Conservation (phyloP, 1,140 invertebrate species). For the Drosophila ficusphila region DNA sequence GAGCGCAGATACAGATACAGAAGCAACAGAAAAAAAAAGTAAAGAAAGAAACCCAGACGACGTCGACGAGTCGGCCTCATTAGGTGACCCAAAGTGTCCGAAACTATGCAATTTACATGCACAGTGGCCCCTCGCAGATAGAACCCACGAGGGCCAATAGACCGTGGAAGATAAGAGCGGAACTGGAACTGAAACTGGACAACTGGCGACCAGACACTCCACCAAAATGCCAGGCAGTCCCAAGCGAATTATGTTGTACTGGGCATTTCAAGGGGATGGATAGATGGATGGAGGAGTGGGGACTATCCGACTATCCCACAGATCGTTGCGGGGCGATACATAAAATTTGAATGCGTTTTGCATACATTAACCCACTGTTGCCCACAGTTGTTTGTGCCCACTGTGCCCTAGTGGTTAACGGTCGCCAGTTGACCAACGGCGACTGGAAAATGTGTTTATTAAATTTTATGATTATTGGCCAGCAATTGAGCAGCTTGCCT, state of each 20-base stretch:
- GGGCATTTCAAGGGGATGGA: slow-evolving; percentile 1
- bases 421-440: slow-evolving; percentile 51
- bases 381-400: slow-evolving; percentile 15
- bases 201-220: background rate
- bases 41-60: background rate
- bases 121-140: slow-evolving; percentile 60
- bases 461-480: slow-evolving; percentile 82
- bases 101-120: slow-evolving; percentile 81
- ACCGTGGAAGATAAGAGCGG: slow-evolving; percentile 69
- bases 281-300: background rate
- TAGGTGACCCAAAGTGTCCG: slow-evolving; percentile 78
- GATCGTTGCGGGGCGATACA: slow-evolving; percentile 76
- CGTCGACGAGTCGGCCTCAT: slow-evolving; percentile 62
- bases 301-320: slow-evolving; percentile 14
- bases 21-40: no score
- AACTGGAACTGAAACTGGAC: slow-evolving; percentile 15
- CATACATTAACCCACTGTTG: slow-evolving; percentile 81
- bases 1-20: slow-evolving; percentile 30
- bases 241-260: slow-evolving; percentile 75
- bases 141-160: slow-evolving; percentile 70
- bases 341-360: slow-evolving; percentile 83
- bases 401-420: slow-evolving; percentile 43
- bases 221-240: slow-evolving; percentile 28
- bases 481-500: slow-evolving; percentile 69
- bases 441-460: slow-evolving; percentile 71